Conservation (phyloP, 1,140 invertebrate genomes). For the Lasaia peninsularis region DNA sequence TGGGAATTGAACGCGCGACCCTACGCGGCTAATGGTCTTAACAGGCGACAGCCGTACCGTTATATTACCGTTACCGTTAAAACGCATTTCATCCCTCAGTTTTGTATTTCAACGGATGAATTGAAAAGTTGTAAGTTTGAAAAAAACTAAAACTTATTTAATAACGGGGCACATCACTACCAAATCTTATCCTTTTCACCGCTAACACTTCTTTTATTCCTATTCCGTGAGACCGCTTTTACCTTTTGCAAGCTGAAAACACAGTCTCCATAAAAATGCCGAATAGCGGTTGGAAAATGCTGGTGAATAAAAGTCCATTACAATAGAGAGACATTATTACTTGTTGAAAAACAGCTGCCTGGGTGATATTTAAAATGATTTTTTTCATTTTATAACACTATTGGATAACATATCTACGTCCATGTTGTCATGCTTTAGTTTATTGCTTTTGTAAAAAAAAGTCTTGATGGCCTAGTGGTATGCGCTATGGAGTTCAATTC, state of each 20-base stretch:
- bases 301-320: slow-evolving; percentile 33
- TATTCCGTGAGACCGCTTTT: neutral
- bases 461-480: too few species aligned
- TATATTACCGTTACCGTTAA: too few species aligned
- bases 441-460: too few species aligned
- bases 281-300: slow-evolving; percentile 22
- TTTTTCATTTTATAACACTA: slow-evolving; percentile 23
- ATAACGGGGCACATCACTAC: neutral
- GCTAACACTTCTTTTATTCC: neutral
- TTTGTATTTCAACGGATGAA: too few species aligned
- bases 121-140: too few species aligned
- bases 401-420: slow-evolving; percentile 19
- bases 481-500: too few species aligned
- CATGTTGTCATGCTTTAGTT: slow-evolving; percentile 14
- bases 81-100: too few species aligned
- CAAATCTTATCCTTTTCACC: slow-evolving; percentile 2
- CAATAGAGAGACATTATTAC: slow-evolving; percentile 30
- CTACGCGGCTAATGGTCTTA: too few species aligned
- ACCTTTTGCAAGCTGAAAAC: slow-evolving; percentile 6
- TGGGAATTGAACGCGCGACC: too few species aligned
- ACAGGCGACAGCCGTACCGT: too few species aligned
- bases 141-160: neutral
- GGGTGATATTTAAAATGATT: slow-evolving; percentile 30
- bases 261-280: slow-evolving; percentile 14
- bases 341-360: slow-evolving; percentile 26